Conservation (phyloP, 2,888 invertebrate genomes). For the Pogonocherus hispidulus region DNA sequence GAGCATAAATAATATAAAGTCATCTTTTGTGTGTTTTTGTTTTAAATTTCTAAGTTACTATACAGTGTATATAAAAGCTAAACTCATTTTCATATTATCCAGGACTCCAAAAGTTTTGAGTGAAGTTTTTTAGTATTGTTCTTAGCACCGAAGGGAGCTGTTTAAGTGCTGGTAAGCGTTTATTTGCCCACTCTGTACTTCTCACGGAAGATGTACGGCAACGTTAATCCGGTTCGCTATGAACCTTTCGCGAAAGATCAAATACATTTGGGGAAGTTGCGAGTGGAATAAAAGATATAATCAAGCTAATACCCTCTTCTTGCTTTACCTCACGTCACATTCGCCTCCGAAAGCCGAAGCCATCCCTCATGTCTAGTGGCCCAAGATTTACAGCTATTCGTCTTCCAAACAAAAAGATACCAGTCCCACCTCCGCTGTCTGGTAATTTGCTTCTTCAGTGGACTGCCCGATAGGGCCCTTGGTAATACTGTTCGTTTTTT, state of each 20-base stretch:
- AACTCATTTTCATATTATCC: too few species aligned
- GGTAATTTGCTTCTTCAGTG: constrained; percentile 57
- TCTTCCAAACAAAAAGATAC: constrained; percentile 61
- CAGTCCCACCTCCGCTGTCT: constrained; percentile 53
- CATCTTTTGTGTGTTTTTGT: too few species aligned
- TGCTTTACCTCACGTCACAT: constrained; percentile 50
- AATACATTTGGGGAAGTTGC: constrained; percentile 34
- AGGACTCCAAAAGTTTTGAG: too few species aligned
- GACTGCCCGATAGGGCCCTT: constrained; percentile 50
- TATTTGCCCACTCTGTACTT: too few species aligned
- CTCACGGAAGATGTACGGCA: neutral
- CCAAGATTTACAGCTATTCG: constrained; percentile 65
- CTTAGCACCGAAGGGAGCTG: too few species aligned
- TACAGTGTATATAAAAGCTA: too few species aligned
- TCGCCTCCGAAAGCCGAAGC: constrained; percentile 57
- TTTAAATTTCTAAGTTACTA: too few species aligned
- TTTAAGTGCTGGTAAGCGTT: too few species aligned
- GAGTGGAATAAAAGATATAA: constrained; percentile 57
- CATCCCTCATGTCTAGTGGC: constrained; percentile 63
- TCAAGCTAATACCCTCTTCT: constrained; percentile 58
- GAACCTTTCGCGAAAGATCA: constrained; percentile 18
- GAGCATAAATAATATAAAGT: too few species aligned
- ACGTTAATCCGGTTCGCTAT: constrained; percentile 10
- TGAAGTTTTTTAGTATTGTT: too few species aligned
- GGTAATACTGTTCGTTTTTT: constrained; percentile 52